A percentile compares a stretch with the other conserved stretches of the same genome.
Evolutionary conservation across 2,113 vertebrate species (phyloP).

Genomic region (Phylloscopus trochiloides): DNA sequence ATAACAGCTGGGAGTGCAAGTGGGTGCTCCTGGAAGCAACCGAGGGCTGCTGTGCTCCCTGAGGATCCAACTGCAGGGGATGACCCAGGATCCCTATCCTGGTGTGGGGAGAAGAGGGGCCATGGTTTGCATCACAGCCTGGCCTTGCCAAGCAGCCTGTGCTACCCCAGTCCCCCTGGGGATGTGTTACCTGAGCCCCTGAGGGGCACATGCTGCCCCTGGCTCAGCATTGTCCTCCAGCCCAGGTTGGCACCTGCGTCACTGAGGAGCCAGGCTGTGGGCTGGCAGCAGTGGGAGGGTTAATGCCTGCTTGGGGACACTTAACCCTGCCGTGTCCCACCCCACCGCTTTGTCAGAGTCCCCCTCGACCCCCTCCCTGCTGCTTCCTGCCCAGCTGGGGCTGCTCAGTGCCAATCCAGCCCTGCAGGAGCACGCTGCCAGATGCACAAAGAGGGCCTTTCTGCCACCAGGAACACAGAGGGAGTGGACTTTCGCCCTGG

Average conservation of each 20-base stretch:
- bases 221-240: neutral
- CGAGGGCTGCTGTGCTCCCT: neutral
- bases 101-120: accelerated
- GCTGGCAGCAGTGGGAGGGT: slow-evolving; percentile 33
- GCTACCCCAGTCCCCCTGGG: neutral
- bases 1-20: neutral
- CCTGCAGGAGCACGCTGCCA: slow-evolving; percentile 20
- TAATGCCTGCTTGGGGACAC: neutral
- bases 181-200: accelerated
- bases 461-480: slow-evolving; percentile 63
- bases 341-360: neutral
- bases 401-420: slow-evolving; percentile 76
- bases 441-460: slow-evolving; percentile 73
- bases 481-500: slow-evolving; percentile 65
- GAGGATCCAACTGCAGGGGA: neutral
- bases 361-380: slow-evolving; percentile 55
- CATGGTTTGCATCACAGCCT: neutral
- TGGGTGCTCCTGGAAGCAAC: neutral
- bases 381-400: slow-evolving; percentile 84
- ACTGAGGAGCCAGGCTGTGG: neutral
- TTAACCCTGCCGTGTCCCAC: slow-evolving; percentile 63
- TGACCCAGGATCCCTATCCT: neutral
- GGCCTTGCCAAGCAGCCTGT: neutral
- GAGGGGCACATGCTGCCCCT: accelerated
- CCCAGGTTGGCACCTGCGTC: neutral